Conservation (phyloP, 2,113 vertebrate species). For the Tonatia bakeri region DNA sequence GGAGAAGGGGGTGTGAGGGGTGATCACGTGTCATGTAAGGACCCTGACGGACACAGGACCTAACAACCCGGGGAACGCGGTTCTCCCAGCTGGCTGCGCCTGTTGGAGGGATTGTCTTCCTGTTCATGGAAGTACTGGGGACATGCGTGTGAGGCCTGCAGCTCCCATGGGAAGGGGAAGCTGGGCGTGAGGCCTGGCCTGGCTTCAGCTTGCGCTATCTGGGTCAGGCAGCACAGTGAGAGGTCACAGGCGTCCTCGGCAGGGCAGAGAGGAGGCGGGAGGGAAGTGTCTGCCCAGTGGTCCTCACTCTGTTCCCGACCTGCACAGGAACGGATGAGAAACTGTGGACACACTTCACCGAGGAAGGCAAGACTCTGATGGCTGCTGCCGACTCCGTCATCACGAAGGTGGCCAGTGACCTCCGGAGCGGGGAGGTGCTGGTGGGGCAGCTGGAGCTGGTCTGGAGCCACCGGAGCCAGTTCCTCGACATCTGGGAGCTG, state of each 20-base stretch:
- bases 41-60: not conserved
- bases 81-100: not conserved
- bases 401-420: not conserved
- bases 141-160: not conserved
- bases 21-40: accelerated
- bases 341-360: slow-evolving; percentile 78
- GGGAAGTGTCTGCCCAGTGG: accelerated
- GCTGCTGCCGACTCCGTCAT: slow-evolving; percentile 79
- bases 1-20: accelerated
- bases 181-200: not conserved
- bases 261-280: accelerated
- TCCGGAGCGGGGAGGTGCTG: slow-evolving; percentile 76
- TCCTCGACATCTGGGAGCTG: slow-evolving; percentile 81
- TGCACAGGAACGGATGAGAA: slow-evolving; percentile 78
- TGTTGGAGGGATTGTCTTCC: accelerated
- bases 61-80: accelerated
- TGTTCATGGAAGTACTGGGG: not conserved
- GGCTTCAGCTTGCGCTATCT: not conserved
- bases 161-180: accelerated
- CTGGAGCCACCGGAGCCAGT: slow-evolving; percentile 61
- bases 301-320: not conserved
- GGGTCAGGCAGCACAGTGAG: not conserved
- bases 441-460: slow-evolving; percentile 83
- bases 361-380: slow-evolving; percentile 80
- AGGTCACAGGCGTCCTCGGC: not conserved